Evolutionary conservation across 2,113 vertebrate genomes (phyloP).

Genomic region (Herpetotheres cachinnans): DNA sequence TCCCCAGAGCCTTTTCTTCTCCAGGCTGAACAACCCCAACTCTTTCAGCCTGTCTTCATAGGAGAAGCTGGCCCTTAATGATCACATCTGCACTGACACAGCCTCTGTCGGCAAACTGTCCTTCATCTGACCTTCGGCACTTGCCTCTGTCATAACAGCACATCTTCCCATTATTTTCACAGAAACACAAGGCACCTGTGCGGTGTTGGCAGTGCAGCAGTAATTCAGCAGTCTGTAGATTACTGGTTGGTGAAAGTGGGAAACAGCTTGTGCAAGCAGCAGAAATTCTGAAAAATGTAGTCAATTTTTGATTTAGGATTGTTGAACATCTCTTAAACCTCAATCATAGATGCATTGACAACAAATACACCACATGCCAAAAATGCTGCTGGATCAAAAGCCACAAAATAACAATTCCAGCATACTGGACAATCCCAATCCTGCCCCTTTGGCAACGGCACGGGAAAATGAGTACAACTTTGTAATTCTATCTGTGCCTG

Average conservation of each 20-base stretch:
- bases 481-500: background rate
- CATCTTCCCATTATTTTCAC: background rate
- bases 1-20: too few species aligned
- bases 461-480: background rate
- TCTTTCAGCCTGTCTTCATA: too few species aligned
- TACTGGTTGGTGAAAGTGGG: background rate
- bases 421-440: background rate
- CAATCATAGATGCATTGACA: fast-evolving
- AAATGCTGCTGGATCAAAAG: background rate
- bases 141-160: background rate
- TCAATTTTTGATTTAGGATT: background rate
- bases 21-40: too few species aligned
- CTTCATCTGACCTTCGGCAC: background rate
- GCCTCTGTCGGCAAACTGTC: background rate
- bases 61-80: background rate
- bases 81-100: background rate
- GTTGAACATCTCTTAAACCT: background rate
- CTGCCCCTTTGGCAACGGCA: background rate
- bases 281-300: background rate
- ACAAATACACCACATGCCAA: background rate
- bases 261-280: background rate
- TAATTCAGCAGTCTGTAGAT: background rate
- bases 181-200: fast-evolving
- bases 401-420: background rate
- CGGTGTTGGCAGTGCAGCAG: fast-evolving